Evolutionary conservation across 2,888 invertebrate species (phyloP), one percentile per base, ranked within the genome.

Genomic region (Archips crataeganus): DNA sequence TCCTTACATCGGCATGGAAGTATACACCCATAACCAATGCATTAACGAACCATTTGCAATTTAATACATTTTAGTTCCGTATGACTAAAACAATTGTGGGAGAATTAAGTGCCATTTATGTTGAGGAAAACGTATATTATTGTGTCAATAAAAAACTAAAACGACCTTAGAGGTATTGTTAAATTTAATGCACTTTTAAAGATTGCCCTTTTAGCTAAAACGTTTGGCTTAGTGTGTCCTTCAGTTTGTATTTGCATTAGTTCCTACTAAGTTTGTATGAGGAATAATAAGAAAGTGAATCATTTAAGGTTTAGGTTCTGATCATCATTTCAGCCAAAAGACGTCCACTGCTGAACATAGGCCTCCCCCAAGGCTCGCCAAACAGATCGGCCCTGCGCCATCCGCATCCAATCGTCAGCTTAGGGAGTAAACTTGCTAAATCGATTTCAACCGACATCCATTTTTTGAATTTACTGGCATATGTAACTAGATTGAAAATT

Each of bases 21-120:
- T 34, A 59, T 64, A 69, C 68, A 59, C 49, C 73, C 70, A 65
- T 74, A 74, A 23, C 74, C 54, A 74, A 74, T 65, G 70, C 74
- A 74, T 70, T 70, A 73, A 74, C 54, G 23, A 60, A 65, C 74
- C 69, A 70, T 74, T 74, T 64, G 74, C 74, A 65, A 74, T 74
- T 74, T 65, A 65, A 45, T 61, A 74, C 57, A 68, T 34, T 74
- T 74, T 70, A 74, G 64, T 74, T 74, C 74, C 74, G 74, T 74
- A 70, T 70, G 70, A 70, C 70, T 65, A 45, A 74, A 60, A 74
- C 74, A 74, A 74, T 74, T 74, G 73, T 74, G 73, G 47, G 74
- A 69, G 36, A 59, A 74, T 74, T 74, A 74, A 74, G 74, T 74
- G 74, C 74, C 65, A 74, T 74, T 74, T 74, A 60, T 42, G 74